Base-by-base conservation (phyloP, 2,888 invertebrate species). In the Phymatocera aterrima region DNA sequence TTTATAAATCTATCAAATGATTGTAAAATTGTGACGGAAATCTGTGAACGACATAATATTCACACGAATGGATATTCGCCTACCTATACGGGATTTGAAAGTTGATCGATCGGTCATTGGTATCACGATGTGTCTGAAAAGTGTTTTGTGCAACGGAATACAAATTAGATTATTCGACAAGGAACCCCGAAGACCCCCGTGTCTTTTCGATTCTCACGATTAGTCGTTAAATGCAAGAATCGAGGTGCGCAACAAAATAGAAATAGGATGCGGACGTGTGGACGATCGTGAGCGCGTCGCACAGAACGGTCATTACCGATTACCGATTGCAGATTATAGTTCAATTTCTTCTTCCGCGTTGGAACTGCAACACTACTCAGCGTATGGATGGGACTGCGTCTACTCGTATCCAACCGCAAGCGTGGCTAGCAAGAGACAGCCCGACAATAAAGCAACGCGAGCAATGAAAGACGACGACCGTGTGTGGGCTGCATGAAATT, bases 291-390 rank as follows among this genome's bases (percentile, higher is more conserved):
- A 40, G n/a, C 43, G 57, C 37, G n/a, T 54, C 40, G 60, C 40
- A n/a, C n/a, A 15, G 54, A 18, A 37, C 75, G 57, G 40, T 75
- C 75, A 75, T 75, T 75, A 75, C 60, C 75, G 75, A 75, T 75
- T 40, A 75, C 40, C 51, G 72, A 72, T 72, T 18, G 28, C 48
- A 34, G 72, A 72, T 72, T 57, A 60, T 40, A 60, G 60, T 57
- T 75, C 57, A 43, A 75, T 75, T 57, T 28, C 75, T 57, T 28
- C 75, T 75, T 75, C 75, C 75, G 75, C 75, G 57, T 75, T 75
- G 43, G 24, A 24, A 28, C 31, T 18, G 57, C 21, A 57, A 75
- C 75, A 48, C 43, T 34, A 34, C 34, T 51, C 48, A 43, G n/a
- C 57, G 40, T 43, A 34, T 51, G 40, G 40, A 57, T 57, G 51